These are phyloP conservation scores for Alethe castanea DNA, from an alignment of 2,113 vertebrate species.

Conservation along the genomic window DNA sequence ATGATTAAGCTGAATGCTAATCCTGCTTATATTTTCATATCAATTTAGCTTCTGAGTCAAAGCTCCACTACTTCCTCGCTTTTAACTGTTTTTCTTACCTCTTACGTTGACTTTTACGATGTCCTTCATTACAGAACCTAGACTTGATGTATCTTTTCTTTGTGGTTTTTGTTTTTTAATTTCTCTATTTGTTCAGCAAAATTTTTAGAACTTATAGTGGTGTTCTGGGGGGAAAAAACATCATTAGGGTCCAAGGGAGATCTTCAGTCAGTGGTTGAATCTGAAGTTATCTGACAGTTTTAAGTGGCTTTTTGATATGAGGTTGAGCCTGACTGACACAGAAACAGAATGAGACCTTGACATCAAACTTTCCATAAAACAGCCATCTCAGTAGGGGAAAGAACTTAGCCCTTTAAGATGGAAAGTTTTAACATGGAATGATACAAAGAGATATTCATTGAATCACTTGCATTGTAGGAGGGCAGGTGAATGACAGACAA, in stretches of 20 bases:
- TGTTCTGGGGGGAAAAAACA: not conserved
- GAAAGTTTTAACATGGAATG: not conserved
- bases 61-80: not conserved
- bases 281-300: not conserved
- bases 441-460: not conserved
- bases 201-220: not conserved
- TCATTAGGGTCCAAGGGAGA: not conserved
- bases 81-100: not conserved
- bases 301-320: not conserved
- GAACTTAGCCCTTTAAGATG: not conserved
- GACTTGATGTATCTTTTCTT: not conserved
- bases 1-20: not conserved
- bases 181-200: not conserved
- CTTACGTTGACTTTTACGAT: not conserved
- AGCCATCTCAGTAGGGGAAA: not conserved
- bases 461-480: not conserved
- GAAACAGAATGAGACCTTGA: not conserved
- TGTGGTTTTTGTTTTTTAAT: not conserved
- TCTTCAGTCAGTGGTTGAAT: not conserved
- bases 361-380: not conserved
- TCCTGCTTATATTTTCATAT: constrained; percentile 3
- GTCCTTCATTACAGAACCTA: not conserved
- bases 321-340: not conserved
- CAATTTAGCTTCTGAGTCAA: not conserved
- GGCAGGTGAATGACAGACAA: constrained; percentile 4